Conservation (phyloP, 2,888 invertebrate genomes). For the Sarcophaga subvicina region DNA sequence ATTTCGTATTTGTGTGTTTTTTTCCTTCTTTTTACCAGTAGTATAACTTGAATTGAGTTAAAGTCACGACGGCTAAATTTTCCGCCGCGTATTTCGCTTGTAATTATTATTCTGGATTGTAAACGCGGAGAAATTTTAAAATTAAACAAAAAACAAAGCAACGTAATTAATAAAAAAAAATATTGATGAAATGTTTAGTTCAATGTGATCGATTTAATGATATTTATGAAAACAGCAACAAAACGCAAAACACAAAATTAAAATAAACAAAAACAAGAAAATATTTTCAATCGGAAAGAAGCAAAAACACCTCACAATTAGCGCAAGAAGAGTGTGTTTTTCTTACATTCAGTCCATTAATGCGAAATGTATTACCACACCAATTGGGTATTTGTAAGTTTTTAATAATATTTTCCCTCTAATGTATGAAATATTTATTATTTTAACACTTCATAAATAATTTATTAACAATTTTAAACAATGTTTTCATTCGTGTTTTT, state of each 20-base stretch:
- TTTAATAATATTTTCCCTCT: conserved; percentile 2
- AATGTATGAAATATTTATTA: conserved; percentile 34
- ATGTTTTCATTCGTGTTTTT: conserved; percentile 44
- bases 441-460: conserved; percentile 3
- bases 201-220: not conserved
- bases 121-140: not conserved
- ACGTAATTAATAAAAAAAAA: not conserved
- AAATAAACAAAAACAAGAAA: not conserved
- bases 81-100: not conserved
- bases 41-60: conserved; percentile 34
- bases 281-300: not conserved
- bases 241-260: not conserved
- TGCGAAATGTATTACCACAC: conserved; percentile 77
- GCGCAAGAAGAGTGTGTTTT: not conserved
- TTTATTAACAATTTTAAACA: not conserved
- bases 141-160: not conserved
- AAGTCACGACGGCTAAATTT: conserved; percentile 33
- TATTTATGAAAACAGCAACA: not conserved
- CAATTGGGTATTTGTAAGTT: conserved; percentile 80
- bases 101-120: not conserved
- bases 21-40: conserved; percentile 8
- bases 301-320: not conserved
- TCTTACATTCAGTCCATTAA: not conserved
- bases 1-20: not conserved
- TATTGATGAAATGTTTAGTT: not conserved